Evolutionary conservation across 2,888 invertebrate genomes (phyloP).

Genomic region (Leptarthrus brevirostris): DNA sequence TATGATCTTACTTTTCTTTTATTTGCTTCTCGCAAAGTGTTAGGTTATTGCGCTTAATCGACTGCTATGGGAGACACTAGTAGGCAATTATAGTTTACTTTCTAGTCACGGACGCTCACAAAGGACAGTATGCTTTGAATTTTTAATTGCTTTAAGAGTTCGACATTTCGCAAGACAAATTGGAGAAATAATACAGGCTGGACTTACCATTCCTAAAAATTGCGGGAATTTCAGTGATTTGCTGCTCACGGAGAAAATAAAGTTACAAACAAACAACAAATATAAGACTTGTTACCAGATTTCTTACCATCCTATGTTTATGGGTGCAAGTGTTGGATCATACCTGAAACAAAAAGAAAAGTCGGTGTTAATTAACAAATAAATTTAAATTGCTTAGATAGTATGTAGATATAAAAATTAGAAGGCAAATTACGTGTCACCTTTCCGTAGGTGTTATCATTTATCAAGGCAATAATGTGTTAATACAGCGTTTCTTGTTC

Average conservation of each 20-base stretch:
- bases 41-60: conserved; percentile 45
- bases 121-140: conserved; percentile 21
- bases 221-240: too few species aligned
- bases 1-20: conserved; percentile 8
- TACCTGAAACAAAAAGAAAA: conserved; percentile 17
- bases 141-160: conserved; percentile 17
- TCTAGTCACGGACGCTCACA: conserved; percentile 36
- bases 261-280: too few species aligned
- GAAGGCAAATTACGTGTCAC: conserved; percentile 16
- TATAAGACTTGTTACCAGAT: too few species aligned
- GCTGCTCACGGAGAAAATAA: too few species aligned
- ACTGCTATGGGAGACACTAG: conserved; percentile 24
- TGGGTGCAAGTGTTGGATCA: too few species aligned
- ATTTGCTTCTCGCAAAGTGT: conserved; percentile 17
- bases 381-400: conserved; percentile 15
- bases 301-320: too few species aligned
- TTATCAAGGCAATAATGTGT: not conserved
- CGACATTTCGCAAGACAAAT: conserved; percentile 5
- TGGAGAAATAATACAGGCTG: too few species aligned
- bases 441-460: not conserved
- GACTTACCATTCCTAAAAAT: too few species aligned
- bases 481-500: conserved; percentile 4
- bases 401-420: conserved; percentile 5
- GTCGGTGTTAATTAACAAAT: conserved; percentile 29
- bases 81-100: conserved; percentile 39